Conservation (phyloP, 2,888 invertebrate genomes). For the Cacoxenus indagator region DNA sequence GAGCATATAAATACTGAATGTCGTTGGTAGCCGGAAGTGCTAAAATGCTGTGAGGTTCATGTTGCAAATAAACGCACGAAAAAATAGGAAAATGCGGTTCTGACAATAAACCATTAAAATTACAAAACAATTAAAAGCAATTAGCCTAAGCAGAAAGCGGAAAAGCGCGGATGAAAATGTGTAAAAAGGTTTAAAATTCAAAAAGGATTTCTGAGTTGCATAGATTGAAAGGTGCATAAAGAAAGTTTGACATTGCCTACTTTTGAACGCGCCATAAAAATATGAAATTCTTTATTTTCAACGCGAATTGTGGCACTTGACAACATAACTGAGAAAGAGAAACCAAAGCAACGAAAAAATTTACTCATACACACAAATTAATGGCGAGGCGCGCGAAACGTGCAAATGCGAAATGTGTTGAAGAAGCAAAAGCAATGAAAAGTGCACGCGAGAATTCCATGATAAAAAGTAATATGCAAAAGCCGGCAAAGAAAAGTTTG, state of each 20-base stretch:
- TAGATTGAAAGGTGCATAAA: slow-evolving; percentile 1
- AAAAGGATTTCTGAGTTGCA: neutral
- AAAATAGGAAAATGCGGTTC: too few relatives aligned
- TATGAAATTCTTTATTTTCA: slow-evolving; percentile 21
- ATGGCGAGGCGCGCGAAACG: neutral
- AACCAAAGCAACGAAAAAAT: slow-evolving; percentile 5
- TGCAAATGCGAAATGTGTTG: neutral
- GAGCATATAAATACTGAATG: neutral
- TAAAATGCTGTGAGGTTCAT: neutral
- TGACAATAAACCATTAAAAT: too few relatives aligned
- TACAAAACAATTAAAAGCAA: too few relatives aligned
- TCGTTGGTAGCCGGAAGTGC: neutral
- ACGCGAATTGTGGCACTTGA: slow-evolving; percentile 37
- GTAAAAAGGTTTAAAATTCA: too few relatives aligned
- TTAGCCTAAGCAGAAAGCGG: too few relatives aligned
- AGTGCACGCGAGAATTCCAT: neutral
- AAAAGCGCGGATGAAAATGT: too few relatives aligned
- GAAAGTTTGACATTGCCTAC: neutral
- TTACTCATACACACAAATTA: neutral
- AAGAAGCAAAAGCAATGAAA: neutral
- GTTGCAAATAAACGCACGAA: too few relatives aligned
- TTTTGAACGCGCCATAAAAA: neutral
- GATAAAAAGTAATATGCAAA: slow-evolving; percentile 5
- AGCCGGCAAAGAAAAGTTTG: slow-evolving; percentile 4
- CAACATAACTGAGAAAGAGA: slow-evolving; percentile 24